Percentiles rank a stretch among this genome's conserved stretches.
Evolutionary conservation across 2,888 invertebrate genomes (phyloP).

Genomic region (Temnothorax unifasciatus): DNA sequence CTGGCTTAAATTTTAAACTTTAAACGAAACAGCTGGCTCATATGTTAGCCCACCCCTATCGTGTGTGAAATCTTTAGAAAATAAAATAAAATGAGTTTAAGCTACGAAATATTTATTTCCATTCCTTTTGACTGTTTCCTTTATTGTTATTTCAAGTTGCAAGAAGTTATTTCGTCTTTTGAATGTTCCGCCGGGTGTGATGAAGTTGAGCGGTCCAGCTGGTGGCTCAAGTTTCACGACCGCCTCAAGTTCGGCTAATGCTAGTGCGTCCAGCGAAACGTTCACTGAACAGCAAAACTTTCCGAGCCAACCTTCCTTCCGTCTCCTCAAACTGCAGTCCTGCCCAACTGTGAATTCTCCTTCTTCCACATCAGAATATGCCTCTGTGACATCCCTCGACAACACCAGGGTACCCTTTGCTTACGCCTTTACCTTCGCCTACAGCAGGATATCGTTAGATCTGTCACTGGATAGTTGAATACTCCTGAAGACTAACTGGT

Average conservation of each 20-base stretch:
- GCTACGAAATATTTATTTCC: conserved; percentile 14
- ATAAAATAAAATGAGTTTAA: conserved; percentile 64
- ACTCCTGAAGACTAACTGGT: not conserved
- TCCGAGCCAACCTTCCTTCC: not conserved
- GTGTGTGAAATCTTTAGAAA: conserved; percentile 73
- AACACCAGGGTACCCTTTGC: not conserved
- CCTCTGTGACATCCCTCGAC: not conserved
- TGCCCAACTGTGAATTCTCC: not conserved
- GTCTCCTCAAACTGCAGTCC: not conserved
- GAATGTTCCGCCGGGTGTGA: not conserved
- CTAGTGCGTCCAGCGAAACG: not conserved
- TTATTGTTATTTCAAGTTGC: not conserved
- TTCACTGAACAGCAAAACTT: not conserved
- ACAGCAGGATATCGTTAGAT: conserved; percentile 30
- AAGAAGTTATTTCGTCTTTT: not conserved
- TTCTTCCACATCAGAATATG: not conserved
- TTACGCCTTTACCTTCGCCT: not conserved
- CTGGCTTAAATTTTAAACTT: conserved; percentile 71
- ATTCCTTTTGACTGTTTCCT: not conserved
- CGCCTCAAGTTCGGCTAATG: conserved; percentile 37
- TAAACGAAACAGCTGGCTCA: conserved; percentile 73
- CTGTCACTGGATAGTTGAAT: not conserved
- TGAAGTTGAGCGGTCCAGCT: conserved; percentile 37
- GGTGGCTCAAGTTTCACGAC: not conserved
- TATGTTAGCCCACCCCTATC: conserved; percentile 76